Evolutionary conservation across 37 sponge, comb jelly and placozoan genomes (phyloP), one percentile per base, ranked within the genome.

Genomic region (Diacarnus erythraeanus): DNA sequence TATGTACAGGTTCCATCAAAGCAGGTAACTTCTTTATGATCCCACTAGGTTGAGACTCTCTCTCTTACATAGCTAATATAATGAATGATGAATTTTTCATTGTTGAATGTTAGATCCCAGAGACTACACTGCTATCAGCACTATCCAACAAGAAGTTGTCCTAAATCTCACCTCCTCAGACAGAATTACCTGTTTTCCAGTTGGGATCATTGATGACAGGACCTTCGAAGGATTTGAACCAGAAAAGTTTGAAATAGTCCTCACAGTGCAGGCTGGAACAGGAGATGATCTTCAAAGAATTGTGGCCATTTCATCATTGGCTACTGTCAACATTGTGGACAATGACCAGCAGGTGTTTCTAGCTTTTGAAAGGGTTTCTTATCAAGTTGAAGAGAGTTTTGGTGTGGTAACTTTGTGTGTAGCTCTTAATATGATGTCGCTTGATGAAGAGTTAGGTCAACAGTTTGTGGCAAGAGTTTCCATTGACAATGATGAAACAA

Each of bases 151-250:
- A 12, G 71, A 71, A 18, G 3, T 71, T 10, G 26, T 39, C 8
- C 71, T 71, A 1, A 1, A 18, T 15, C 3, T 71, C 27, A 39
- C 3, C 22, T 9, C 23, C 27, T 27, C 71, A 17, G 2, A 33
- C 41, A 68, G 69, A 29, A 41, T 23, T 4, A 41, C 74, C 57
- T 74, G 74, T 30, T 74, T 74, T 27, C 22, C 22, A 30, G 74
- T 74, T 4, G 25, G 6, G 1, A 54, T 74, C 33, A 25, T 43
- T 25, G 41, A 74, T 25, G 74, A 74, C 47, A n/a, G 1, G 1
- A 3, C 3, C 33, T 44, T 51, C 33, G 74, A 74, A 54, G 74
- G 74, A 1, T 6, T 25, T 3, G 25, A 44, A 51, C 71, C 71
- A 40, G 71, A 71, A 42, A 26, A 8, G 2, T 74, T 74, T 30